Evolutionary conservation across 2,797 vertebrate genomes (phyloP).

Genomic region (Tokudaia muenninki): DNA sequence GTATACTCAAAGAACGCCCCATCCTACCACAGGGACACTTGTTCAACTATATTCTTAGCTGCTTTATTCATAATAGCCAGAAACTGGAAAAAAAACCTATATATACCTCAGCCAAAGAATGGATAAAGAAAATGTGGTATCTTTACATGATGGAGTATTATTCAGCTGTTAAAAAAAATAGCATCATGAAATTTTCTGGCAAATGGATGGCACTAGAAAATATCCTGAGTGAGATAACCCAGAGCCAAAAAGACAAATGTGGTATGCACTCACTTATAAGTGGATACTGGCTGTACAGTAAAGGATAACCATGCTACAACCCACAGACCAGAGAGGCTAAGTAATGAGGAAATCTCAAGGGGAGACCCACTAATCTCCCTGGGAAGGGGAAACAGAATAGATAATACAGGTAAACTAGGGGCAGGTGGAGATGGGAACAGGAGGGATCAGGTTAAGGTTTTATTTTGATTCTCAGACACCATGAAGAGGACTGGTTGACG

Average conservation of each 20-base stretch:
- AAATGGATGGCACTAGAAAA: not conserved
- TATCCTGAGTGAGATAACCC: not conserved
- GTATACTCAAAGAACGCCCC: not conserved
- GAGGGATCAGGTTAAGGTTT: not conserved
- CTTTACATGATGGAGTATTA: not conserved
- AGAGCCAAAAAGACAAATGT: not conserved
- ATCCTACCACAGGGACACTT: not conserved
- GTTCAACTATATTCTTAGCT: not conserved
- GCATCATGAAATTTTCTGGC: not conserved
- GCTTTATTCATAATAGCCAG: not conserved
- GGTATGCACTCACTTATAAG: not conserved
- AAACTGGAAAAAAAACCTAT: not conserved
- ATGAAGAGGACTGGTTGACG: not conserved
- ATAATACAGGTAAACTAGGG: not conserved
- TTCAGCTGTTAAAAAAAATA: not conserved
- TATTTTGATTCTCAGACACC: not conserved
- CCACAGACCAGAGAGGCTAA: not conserved
- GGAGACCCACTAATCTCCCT: not conserved
- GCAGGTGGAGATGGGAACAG: not conserved
- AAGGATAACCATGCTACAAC: not conserved
- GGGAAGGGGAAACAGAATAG: not conserved
- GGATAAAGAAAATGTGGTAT: not conserved
- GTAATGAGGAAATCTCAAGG: not conserved
- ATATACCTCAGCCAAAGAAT: not conserved
- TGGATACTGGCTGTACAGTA: not conserved